These are phyloP conservation scores for Eurystomus gularis DNA, from an alignment of 2,113 vertebrate genomes.

Conservation along the genomic window DNA sequence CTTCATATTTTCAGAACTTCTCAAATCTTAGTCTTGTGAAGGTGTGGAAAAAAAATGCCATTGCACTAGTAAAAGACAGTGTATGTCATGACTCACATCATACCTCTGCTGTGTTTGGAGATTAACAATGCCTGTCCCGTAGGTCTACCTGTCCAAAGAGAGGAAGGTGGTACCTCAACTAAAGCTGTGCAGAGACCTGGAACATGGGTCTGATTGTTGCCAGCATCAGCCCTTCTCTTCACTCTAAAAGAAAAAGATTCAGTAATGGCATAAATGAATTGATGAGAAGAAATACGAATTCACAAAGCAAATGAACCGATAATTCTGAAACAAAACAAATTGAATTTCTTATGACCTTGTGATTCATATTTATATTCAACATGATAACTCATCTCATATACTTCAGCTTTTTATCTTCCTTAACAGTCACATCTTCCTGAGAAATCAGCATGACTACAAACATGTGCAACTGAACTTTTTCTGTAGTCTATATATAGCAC, in stretches of 20 bases:
- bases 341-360: neutral
- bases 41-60: neutral
- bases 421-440: neutral
- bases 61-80: neutral
- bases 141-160: neutral
- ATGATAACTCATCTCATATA: neutral
- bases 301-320: neutral
- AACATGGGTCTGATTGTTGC: neutral
- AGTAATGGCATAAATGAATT: neutral
- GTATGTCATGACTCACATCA: neutral
- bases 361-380: neutral
- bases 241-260: neutral
- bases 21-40: neutral
- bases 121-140: neutral
- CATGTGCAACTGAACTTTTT: neutral
- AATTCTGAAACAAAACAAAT: neutral
- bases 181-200: neutral
- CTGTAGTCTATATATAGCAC: neutral
- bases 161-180: neutral
- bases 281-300: neutral
- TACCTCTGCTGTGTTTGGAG: neutral
- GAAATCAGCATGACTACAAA: neutral
- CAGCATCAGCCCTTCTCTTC: neutral
- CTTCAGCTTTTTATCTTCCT: neutral
- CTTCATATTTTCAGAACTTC: neutral